A percentile compares a stretch with the other conserved stretches of the same genome.
These are phyloP conservation scores for Syrista parreyssii DNA, from an alignment of 2,888 invertebrate species.

Conservation along the genomic window DNA sequence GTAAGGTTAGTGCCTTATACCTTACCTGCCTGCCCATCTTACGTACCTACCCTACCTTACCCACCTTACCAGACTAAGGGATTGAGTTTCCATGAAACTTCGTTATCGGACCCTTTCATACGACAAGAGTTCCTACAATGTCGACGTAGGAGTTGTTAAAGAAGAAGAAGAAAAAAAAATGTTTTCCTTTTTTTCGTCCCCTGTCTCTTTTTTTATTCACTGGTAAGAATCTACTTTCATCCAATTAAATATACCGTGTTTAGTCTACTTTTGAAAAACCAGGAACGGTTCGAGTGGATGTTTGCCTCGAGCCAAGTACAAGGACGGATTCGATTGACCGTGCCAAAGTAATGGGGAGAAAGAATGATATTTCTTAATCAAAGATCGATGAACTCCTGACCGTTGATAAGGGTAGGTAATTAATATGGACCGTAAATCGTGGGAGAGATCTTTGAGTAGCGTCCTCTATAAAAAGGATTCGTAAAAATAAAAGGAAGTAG, in stretches of 20 bases:
- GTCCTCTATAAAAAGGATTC: neutral
- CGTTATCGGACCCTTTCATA: neutral
- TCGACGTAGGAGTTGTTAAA: too few relatives aligned
- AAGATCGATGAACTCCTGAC: neutral
- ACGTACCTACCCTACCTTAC: neutral
- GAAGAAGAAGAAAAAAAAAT: neutral
- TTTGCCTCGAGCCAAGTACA: too few relatives aligned
- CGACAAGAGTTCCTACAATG: neutral
- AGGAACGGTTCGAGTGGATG: too few relatives aligned
- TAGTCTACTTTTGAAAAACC: too few relatives aligned
- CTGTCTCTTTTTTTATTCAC: neutral
- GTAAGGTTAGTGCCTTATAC: neutral
- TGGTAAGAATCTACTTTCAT: too few relatives aligned
- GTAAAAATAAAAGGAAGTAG: neutral
- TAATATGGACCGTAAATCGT: constrained; percentile 9
- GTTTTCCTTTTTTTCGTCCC: neutral
- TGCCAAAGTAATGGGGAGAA: too few relatives aligned
- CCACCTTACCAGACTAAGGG: neutral
- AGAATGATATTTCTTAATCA: too few relatives aligned
- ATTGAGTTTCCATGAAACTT: neutral
- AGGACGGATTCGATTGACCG: too few relatives aligned
- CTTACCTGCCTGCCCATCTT: neutral
- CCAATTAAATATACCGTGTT: too few relatives aligned
- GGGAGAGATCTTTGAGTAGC: neutral
- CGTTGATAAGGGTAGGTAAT: constrained; percentile 14